Percentiles rank a stretch among this genome's conserved stretches.
phyloP scores from a whole-genome alignment of 2,113 vertebrate genomes.

The Aegithalos caudatus region DNA sequence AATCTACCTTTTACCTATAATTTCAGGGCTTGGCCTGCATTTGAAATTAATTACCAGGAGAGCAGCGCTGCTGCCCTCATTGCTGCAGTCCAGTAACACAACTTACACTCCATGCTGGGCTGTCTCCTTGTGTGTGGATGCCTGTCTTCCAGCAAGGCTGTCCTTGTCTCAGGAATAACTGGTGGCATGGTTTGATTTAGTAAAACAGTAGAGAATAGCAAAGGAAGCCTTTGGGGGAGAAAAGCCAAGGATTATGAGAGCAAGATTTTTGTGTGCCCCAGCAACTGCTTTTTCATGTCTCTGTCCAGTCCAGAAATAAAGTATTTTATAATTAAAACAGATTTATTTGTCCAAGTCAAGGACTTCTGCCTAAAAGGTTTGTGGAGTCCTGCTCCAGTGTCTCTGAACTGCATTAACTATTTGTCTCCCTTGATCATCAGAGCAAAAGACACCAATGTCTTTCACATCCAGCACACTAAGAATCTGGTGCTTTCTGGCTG shows the following conservation, averaged over 20 bases:
- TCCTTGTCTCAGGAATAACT: not conserved
- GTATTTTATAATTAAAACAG: not conserved
- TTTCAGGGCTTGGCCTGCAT: not conserved
- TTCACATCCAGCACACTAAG: not conserved
- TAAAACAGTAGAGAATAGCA: not conserved
- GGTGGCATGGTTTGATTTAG: not conserved
- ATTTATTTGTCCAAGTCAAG: not conserved
- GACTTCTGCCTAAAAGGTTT: not conserved
- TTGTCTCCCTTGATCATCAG: not conserved
- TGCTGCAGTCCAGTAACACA: not conserved
- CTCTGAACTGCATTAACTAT: not conserved
- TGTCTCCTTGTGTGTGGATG: not conserved
- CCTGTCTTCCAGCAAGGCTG: not conserved
- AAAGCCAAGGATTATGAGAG: not conserved
- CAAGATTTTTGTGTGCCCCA: not conserved
- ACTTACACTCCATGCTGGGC: fast-evolving
- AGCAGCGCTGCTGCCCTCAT: not conserved
- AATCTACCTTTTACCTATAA: not conserved
- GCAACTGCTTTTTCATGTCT: not conserved
- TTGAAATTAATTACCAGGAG: not conserved
- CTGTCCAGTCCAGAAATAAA: not conserved
- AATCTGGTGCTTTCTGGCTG: not conserved
- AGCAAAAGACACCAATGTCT: not conserved
- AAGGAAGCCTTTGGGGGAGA: not conserved
- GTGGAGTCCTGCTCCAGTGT: not conserved